phyloP scores from a whole-genome alignment of 2,888 invertebrate genomes.

The Dorcus hopei region DNA sequence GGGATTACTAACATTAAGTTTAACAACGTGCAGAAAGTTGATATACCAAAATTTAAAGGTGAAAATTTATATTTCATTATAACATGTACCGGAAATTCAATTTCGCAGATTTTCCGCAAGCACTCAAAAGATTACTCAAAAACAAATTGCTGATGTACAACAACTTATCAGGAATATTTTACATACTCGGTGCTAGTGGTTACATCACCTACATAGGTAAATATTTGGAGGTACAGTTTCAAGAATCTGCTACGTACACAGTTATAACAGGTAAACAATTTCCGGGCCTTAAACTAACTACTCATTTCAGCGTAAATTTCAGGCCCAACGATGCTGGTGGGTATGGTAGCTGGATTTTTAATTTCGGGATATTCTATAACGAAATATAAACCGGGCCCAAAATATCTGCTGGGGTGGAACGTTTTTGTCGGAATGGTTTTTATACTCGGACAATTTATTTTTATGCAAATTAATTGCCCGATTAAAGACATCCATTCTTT shows the following conservation, averaged over 20 bases:
- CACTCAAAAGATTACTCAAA: conserved; percentile 58
- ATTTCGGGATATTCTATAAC: conserved; percentile 59
- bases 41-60: conserved; percentile 47
- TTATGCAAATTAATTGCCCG: conserved; percentile 57
- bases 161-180: conserved; percentile 63
- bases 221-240: conserved; percentile 72
- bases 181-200: conserved; percentile 60
- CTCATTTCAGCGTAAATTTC: conserved; percentile 9
- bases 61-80: conserved; percentile 1
- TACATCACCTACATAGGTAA: conserved; percentile 71
- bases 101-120: conserved; percentile 54
- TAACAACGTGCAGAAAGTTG: conserved; percentile 18
- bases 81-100: conserved; percentile 5
- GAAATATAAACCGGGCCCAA: conserved; percentile 58
- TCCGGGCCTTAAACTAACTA: background rate
- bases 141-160: conserved; percentile 67
- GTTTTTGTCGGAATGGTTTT: conserved; percentile 57
- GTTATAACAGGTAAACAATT: conserved; percentile 58
- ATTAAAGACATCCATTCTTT: conserved; percentile 37
- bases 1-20: conserved; percentile 6
- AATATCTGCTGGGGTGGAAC: conserved; percentile 61
- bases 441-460: conserved; percentile 53
- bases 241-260: conserved; percentile 61
- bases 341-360: conserved; percentile 60
- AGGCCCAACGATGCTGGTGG: conserved; percentile 57